Conservation (phyloP, 2,113 vertebrate genomes). For the Festucalex cinctus region DNA sequence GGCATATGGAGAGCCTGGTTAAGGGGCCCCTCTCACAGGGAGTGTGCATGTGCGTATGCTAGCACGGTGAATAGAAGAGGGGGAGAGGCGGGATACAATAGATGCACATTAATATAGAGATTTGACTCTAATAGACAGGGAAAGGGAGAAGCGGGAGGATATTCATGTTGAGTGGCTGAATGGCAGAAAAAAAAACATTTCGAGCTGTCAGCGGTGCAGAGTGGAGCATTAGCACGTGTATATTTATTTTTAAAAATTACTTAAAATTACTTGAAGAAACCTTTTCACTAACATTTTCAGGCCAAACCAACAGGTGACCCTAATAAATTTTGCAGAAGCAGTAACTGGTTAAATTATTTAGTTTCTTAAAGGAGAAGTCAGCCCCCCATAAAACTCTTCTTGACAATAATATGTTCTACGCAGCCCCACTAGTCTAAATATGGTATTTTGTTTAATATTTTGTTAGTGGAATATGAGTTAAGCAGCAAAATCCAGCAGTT, state of each 20-base stretch:
- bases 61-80: constrained; percentile 76
- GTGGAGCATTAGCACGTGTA: not conserved
- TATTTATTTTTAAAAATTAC: not conserved
- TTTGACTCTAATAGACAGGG: constrained; percentile 73
- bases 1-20: constrained; percentile 99
- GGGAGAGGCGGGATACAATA: constrained; percentile 72
- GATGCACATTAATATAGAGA: constrained; percentile 77
- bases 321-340: not conserved
- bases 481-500: no score
- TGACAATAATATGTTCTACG: no score
- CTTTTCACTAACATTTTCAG: not conserved
- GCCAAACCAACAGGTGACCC: not conserved
- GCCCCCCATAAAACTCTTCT: no score
- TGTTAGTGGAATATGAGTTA: no score
- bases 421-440: no score
- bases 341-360: no score
- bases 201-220: not conserved
- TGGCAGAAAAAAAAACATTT: constrained; percentile 36
- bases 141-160: constrained; percentile 51
- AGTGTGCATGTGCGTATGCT: constrained; percentile 79
- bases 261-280: no score
- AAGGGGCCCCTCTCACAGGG: constrained; percentile 89
- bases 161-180: constrained; percentile 47
- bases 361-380: no score
- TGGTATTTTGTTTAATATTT: no score